Conservation (phyloP, 2,113 vertebrate genomes). For the Lathamus discolor region DNA sequence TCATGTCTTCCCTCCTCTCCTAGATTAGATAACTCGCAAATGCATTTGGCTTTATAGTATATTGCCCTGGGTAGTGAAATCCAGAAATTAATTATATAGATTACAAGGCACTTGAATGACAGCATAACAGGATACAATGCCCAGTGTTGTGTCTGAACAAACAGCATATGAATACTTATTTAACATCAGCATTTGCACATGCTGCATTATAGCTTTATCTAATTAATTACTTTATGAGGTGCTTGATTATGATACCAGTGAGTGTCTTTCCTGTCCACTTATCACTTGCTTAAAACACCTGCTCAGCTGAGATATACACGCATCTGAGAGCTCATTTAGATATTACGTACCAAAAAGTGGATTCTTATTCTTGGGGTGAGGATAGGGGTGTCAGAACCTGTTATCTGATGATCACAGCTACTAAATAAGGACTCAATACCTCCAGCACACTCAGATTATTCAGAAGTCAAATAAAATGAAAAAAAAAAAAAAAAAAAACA, state of each 20-base stretch:
- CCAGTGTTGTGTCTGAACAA: background rate
- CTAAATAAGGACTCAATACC: background rate
- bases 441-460: background rate
- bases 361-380: background rate
- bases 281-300: slow-evolving; percentile 11
- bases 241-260: slow-evolving; percentile 5
- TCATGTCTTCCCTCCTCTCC: background rate
- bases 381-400: background rate
- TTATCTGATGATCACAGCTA: background rate
- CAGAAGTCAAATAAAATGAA: background rate
- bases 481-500: background rate
- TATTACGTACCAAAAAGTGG: background rate
- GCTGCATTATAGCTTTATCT: background rate
- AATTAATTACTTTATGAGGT: slow-evolving; percentile 37
- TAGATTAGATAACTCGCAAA: background rate
- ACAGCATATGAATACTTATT: background rate
- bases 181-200: background rate
- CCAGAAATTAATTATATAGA: background rate
- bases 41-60: slow-evolving; percentile 3
- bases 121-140: background rate
- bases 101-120: background rate
- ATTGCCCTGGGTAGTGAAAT: background rate
- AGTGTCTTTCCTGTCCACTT: slow-evolving; percentile 14
- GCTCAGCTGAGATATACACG: background rate
- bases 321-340: background rate